Evolutionary conservation across 53 echinoderm and acorn worm genomes (phyloP), one percentile per base, ranked within the genome.

Genomic region (Echinarachnius parma): DNA sequence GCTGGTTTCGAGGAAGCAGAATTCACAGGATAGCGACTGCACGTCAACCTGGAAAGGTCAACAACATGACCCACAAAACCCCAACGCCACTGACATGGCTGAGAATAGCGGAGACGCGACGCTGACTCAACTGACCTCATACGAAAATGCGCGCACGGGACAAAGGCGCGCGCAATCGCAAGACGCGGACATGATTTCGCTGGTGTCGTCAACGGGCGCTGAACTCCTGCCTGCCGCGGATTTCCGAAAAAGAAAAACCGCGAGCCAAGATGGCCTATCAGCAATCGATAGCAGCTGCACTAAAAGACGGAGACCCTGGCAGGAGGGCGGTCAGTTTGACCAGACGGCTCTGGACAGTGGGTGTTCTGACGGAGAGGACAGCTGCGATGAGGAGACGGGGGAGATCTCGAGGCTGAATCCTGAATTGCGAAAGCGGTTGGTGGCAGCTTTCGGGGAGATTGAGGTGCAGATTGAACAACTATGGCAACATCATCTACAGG

Each of bases 1-100:
- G 70, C 81, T 91, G 1, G 80, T 91, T 61, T 81, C 92, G 5
- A 48, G 80, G 28, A 84, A 68, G 21, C 18, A 28, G 58, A 13
- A 59, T 19, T 28, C 27, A 7, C 2, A 16, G 5, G 45, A 36
- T 1, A 7, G 7, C 39, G 7, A 39, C 39, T n/a, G n/a, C n/a
- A n/a, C n/a, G n/a, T n/a, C n/a, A n/a, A n/a, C 9, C 11, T 49
- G 50, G 50, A 49, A 49, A 4, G 19, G 50, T 18, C 50, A 49
- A 4, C 9, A 7, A 9, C 39, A 39, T 13, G 7, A 9, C 13
- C 39, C 39, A 39, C 7, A 13, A 13, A 39, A 57, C 28, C 25
- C 7, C 28, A 27, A 23, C 14, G 9, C 20, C 10, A 10, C 18
- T 11, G 4, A 10, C 10, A 50, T 19, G 18, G 4, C 11, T 16